phyloP scores from a whole-genome alignment of 1,140 invertebrate genomes.

The Leptinotarsa texana region DNA sequence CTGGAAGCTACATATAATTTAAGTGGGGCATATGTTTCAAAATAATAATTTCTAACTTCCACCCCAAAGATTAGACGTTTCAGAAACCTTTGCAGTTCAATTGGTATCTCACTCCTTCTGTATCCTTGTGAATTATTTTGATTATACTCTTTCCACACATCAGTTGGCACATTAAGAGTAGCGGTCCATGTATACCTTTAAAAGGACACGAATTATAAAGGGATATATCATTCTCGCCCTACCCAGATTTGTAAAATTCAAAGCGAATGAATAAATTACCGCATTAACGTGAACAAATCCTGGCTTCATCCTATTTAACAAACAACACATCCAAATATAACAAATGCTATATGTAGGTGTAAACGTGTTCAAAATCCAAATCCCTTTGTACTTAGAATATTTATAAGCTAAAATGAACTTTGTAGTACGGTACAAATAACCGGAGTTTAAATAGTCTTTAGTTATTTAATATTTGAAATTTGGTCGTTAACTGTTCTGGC shows the following conservation, averaged over 20 bases:
- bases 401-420: conserved; percentile 32
- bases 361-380: conserved; percentile 33
- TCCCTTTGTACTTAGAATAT: conserved; percentile 37
- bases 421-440: conserved; percentile 8
- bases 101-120: too few species aligned
- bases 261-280: conserved; percentile 6
- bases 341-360: conserved; percentile 27
- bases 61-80: too few species aligned
- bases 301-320: conserved; percentile 15
- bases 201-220: background rate
- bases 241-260: background rate
- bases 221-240: background rate
- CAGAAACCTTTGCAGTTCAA: too few species aligned
- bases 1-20: too few species aligned
- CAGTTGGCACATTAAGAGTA: too few species aligned
- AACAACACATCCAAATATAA: conserved; percentile 8
- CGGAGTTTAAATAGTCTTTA: too few species aligned
- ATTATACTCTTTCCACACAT: too few species aligned
- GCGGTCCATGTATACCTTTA: background rate
- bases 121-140: too few species aligned
- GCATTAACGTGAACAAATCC: conserved; percentile 13
- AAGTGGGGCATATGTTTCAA: too few species aligned
- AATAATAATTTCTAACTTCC: too few species aligned
- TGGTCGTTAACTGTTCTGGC: too few species aligned
- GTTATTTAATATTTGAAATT: too few species aligned